phyloP scores from a whole-genome alignment of 2,113 vertebrate genomes.

The Microcebus lehilahytsara region DNA sequence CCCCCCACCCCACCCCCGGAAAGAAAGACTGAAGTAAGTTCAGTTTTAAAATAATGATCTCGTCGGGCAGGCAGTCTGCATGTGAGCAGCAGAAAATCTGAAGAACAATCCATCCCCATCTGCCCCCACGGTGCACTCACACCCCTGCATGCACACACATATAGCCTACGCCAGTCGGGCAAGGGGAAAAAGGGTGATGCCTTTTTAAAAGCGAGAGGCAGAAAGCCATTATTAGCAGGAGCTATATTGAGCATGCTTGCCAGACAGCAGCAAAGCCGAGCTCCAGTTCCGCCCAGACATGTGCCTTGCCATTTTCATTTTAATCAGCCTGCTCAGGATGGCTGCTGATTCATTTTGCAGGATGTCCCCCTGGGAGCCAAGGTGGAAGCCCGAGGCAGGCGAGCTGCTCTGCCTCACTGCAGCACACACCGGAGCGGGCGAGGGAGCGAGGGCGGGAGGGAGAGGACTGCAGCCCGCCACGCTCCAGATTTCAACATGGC shows the following conservation, averaged over 20 bases:
- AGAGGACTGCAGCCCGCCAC: slow-evolving; percentile 22
- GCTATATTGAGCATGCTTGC: slow-evolving; percentile 94
- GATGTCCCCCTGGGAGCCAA: slow-evolving; percentile 87
- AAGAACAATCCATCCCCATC: not conserved
- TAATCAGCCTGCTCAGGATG: slow-evolving; percentile 90
- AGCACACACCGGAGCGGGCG: slow-evolving; percentile 63
- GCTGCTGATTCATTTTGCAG: slow-evolving; percentile 92
- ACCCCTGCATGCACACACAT: not conserved
- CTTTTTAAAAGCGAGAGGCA: slow-evolving; percentile 82
- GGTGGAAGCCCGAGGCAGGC: slow-evolving; percentile 84
- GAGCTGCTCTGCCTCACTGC: slow-evolving; percentile 83
- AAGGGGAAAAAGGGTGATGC: slow-evolving; percentile 75
- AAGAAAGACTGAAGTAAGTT: slow-evolving; percentile 42
- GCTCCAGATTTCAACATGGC: slow-evolving; percentile 69
- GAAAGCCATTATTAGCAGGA: slow-evolving; percentile 92
- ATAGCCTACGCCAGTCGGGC: slow-evolving; percentile 45
- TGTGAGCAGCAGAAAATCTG: slow-evolving; percentile 60
- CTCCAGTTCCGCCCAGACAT: slow-evolving; percentile 88
- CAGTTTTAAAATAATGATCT: slow-evolving; percentile 54
- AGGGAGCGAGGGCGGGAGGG: not conserved
- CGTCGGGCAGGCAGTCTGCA: slow-evolving; percentile 70
- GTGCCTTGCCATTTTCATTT: slow-evolving; percentile 91
- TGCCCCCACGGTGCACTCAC: not conserved
- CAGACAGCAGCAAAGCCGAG: slow-evolving; percentile 89
- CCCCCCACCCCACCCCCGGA: not conserved